Conservation (phyloP, 2,113 vertebrate genomes). For the Notothenia coriiceps region DNA sequence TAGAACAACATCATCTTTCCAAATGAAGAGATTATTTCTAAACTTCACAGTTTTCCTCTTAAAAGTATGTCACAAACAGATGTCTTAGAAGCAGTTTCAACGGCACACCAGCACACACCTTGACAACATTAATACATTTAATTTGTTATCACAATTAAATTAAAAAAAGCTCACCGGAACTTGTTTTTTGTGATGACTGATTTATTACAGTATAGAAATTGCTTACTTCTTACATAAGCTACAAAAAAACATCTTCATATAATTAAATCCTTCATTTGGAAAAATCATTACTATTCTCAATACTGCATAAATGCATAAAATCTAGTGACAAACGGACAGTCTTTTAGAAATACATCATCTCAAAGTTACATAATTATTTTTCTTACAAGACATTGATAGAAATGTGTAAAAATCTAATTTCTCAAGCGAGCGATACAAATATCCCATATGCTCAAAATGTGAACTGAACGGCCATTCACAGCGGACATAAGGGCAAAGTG, state of each 20-base stretch:
- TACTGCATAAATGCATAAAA: conserved; percentile 30
- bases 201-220: conserved; percentile 69
- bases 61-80: too few species aligned
- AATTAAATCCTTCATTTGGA: conserved; percentile 34
- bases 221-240: conserved; percentile 50
- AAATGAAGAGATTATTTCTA: not conserved
- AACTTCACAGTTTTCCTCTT: too few species aligned
- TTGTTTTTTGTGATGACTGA: conserved; percentile 24
- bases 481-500: conserved; percentile 22
- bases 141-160: not conserved
- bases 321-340: conserved; percentile 39
- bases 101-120: too few species aligned
- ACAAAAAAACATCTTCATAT: conserved; percentile 40
- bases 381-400: conserved; percentile 44
- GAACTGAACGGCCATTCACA: conserved; percentile 36
- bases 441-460: conserved; percentile 22
- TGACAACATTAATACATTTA: not conserved
- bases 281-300: conserved; percentile 34
- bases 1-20: too few species aligned
- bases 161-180: conserved; percentile 13
- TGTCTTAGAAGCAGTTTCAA: too few species aligned
- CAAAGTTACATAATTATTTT: conserved; percentile 11
- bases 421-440: conserved; percentile 44
- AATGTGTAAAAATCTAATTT: conserved; percentile 46
- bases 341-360: conserved; percentile 36